phyloP scores from a whole-genome alignment of 2,888 invertebrate species.

The Lasioglossum malachurum region DNA sequence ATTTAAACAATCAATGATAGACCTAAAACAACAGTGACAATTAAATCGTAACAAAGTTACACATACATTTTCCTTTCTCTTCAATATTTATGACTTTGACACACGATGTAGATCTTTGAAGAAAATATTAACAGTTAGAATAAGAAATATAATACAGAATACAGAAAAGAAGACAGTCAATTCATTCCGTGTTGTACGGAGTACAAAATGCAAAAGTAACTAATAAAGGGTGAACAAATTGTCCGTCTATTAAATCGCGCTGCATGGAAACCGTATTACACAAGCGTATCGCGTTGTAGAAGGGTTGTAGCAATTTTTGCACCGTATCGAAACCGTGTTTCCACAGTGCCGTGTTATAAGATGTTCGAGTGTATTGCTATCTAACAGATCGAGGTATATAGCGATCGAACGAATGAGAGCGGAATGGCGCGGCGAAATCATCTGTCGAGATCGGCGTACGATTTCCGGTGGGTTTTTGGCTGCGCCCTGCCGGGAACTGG shows the following conservation, averaged over 20 bases:
- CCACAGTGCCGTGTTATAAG: background rate
- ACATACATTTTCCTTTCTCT: background rate
- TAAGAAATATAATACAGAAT: too few relatives aligned
- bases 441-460: slow-evolving; percentile 17
- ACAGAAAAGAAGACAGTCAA: too few relatives aligned
- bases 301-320: background rate
- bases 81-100: background rate
- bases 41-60: background rate
- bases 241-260: background rate
- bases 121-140: too few relatives aligned
- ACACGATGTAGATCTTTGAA: too few relatives aligned
- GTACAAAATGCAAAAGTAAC: too few relatives aligned
- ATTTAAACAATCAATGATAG: background rate
- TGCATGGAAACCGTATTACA: background rate
- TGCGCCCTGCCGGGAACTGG: slow-evolving; percentile 32
- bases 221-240: too few relatives aligned
- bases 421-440: background rate
- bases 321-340: background rate
- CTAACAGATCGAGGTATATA: background rate
- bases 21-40: background rate
- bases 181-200: too few relatives aligned
- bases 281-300: background rate
- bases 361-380: background rate
- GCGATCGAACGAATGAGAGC: background rate
- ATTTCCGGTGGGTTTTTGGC: slow-evolving; percentile 31